These are phyloP conservation scores for Platerodrilus igneus DNA, from an alignment of 2,888 invertebrate species.

Conservation along the genomic window DNA sequence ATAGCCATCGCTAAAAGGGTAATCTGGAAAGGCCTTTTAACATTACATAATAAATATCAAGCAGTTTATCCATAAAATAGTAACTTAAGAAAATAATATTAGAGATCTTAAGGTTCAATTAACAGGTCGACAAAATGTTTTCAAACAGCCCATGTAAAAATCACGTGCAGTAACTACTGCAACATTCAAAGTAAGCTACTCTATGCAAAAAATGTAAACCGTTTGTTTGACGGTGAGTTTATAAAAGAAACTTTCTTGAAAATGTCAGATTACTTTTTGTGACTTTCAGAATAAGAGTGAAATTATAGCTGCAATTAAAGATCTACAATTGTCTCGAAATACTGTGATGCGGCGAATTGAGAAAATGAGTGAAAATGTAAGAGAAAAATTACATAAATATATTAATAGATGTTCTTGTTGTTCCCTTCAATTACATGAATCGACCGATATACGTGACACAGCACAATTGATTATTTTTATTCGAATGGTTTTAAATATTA, in stretches of 20 bases:
- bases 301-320: slow-evolving; percentile 17
- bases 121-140: too few species aligned
- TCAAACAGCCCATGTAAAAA: too few species aligned
- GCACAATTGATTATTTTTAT: slow-evolving; percentile 23
- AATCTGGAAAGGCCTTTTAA: slow-evolving; percentile 18
- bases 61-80: slow-evolving; percentile 21
- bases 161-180: too few species aligned
- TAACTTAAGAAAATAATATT: slow-evolving; percentile 17
- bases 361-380: slow-evolving; percentile 6
- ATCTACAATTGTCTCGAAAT: slow-evolving; percentile 22
- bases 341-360: slow-evolving; percentile 19
- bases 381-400: slow-evolving; percentile 2
- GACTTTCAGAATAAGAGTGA: slow-evolving; percentile 6
- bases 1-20: slow-evolving; percentile 18
- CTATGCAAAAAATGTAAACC: slow-evolving; percentile 21
- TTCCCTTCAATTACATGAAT: slow-evolving; percentile 15
- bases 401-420: slow-evolving; percentile 10
- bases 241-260: slow-evolving; percentile 12
- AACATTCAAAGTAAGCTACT: slow-evolving; percentile 22
- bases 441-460: slow-evolving; percentile 11
- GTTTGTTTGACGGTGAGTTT: slow-evolving; percentile 17
- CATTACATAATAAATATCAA: slow-evolving; percentile 20
- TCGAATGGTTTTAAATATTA: slow-evolving; percentile 22
- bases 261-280: slow-evolving; percentile 11
- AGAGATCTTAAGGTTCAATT: too few species aligned